Conservation (phyloP, 2,888 invertebrate genomes). For the Chrysomela aeneicollis region DNA sequence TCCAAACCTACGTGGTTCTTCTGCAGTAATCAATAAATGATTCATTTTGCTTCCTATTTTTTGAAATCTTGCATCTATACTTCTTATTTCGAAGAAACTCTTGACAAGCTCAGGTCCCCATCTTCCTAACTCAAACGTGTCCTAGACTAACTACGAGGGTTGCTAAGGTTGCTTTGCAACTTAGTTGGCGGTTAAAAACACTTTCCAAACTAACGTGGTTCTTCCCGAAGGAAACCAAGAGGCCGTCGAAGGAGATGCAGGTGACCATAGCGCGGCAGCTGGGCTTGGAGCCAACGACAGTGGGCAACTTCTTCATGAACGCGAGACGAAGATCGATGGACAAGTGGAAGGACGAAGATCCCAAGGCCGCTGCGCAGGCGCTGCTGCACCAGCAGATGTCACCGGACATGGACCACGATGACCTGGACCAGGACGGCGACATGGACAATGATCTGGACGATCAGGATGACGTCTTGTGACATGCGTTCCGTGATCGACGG, state of each 20-base stretch:
- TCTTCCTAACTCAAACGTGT: too few relatives aligned
- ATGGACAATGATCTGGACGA: slow-evolving; percentile 66
- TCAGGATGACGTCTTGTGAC: slow-evolving; percentile 67
- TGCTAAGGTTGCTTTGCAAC: too few relatives aligned
- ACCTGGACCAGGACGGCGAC: slow-evolving; percentile 61
- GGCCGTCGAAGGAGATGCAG: slow-evolving; percentile 99
- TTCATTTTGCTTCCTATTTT: too few relatives aligned
- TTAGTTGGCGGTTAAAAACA: too few relatives aligned
- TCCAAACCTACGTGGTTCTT: too few relatives aligned
- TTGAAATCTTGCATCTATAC: too few relatives aligned
- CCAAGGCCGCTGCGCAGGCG: slow-evolving; percentile 64
- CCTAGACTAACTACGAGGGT: too few relatives aligned
- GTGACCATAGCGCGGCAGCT: slow-evolving; percentile 97
- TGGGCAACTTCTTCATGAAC: slow-evolving; percentile 99
- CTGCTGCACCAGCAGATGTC: slow-evolving; percentile 61
- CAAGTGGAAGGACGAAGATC: slow-evolving; percentile 97
- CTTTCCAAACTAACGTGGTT: too few relatives aligned
- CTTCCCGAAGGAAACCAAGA: slow-evolving; percentile 87
- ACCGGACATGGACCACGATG: slow-evolving; percentile 60
- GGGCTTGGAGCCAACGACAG: slow-evolving; percentile 96
- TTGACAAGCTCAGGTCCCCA: too few relatives aligned
- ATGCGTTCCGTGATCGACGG: slow-evolving; percentile 62
- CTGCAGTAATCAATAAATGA: too few relatives aligned
- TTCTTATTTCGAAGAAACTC: too few relatives aligned
- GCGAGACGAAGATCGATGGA: slow-evolving; percentile 98